phyloP scores from a whole-genome alignment of 2,888 invertebrate species.

The Drosophila kuntzei region DNA sequence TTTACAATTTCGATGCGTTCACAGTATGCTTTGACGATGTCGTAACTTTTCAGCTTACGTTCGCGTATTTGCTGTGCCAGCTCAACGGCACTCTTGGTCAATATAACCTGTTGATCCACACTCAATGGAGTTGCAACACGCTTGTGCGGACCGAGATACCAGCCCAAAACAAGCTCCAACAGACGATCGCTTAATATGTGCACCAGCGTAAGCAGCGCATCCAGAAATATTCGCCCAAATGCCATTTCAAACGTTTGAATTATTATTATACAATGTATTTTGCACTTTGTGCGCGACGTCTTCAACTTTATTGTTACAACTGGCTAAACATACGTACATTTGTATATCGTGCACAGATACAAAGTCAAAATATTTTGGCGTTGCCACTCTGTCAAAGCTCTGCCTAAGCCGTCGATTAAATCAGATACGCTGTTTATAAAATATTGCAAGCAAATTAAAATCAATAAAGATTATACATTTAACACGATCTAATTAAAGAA shows the following conservation, averaged over 20 bases:
- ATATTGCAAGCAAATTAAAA: neutral
- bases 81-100: conserved; percentile 89
- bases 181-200: conserved; percentile 78
- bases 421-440: neutral
- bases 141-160: conserved; percentile 78
- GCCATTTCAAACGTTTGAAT: conserved; percentile 56
- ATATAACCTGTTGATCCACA: conserved; percentile 70
- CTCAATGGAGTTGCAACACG: conserved; percentile 71
- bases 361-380: neutral
- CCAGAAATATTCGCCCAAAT: conserved; percentile 64
- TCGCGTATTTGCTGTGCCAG: conserved; percentile 89
- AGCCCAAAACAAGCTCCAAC: conserved; percentile 80
- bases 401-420: neutral
- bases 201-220: conserved; percentile 66
- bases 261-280: conserved; percentile 21
- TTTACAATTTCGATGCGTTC: conserved; percentile 91
- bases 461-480: neutral
- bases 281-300: conserved; percentile 29
- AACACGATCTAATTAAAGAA: too few relatives aligned
- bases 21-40: conserved; percentile 90
- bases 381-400: conserved; percentile 14
- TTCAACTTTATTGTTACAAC: neutral
- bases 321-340: conserved; percentile 1
- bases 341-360: neutral
- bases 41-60: conserved; percentile 88